These are phyloP conservation scores for Anodontia alba DNA, from an alignment of 2,888 invertebrate genomes.

Conservation along the genomic window DNA sequence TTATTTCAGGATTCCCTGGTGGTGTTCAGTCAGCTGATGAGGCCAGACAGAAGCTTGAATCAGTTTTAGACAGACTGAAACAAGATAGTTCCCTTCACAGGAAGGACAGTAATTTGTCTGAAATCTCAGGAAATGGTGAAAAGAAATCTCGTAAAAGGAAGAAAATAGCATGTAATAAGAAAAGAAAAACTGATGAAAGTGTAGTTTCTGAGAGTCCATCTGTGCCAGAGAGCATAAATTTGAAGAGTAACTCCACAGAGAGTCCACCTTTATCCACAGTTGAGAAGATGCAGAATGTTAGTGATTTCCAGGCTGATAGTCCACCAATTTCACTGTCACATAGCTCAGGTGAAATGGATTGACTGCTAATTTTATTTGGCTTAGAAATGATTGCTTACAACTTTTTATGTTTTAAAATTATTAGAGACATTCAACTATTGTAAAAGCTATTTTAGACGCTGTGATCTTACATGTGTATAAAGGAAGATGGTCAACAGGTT, in stretches of 20 bases:
- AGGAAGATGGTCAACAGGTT: too few relatives aligned
- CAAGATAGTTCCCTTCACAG: background rate
- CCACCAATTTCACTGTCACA: slow-evolving; percentile 7
- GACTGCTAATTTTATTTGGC: background rate
- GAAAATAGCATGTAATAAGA: background rate
- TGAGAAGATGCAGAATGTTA: background rate
- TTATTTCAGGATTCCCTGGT: slow-evolving; percentile 36
- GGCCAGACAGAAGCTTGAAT: slow-evolving; percentile 32
- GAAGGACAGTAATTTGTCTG: background rate
- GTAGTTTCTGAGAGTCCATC: background rate
- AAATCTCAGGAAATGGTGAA: background rate
- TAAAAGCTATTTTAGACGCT: too few relatives aligned
- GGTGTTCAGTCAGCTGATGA: slow-evolving; percentile 58
- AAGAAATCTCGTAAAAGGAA: background rate
- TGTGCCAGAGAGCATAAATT: too few relatives aligned
- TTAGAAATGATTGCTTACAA: too few relatives aligned
- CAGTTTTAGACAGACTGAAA: background rate
- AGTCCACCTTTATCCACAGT: background rate
- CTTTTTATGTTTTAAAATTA: too few relatives aligned
- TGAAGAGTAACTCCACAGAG: background rate
- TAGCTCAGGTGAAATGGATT: slow-evolving; percentile 1
- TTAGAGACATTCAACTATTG: too few relatives aligned
- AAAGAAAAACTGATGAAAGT: background rate
- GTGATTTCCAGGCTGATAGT: background rate
- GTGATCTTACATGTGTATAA: too few relatives aligned